Evolutionary conservation across 2,888 invertebrate species (phyloP).

Genomic region (Therioaphis trifolii): DNA sequence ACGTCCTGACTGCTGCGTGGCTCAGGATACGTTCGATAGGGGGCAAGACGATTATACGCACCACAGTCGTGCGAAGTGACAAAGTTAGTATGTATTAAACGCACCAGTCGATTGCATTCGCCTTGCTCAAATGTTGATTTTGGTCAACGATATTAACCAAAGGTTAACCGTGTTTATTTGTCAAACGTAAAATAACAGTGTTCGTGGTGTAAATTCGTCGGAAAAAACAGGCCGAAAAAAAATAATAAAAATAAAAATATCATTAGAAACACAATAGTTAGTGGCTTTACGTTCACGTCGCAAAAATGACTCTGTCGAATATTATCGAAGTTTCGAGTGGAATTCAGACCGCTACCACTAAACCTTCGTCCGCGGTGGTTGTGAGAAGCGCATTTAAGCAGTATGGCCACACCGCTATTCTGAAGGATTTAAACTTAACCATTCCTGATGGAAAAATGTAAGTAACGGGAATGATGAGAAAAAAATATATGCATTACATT

Average conservation of each 20-base stretch:
- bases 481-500: no score
- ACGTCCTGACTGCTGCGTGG: background rate
- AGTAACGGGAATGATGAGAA: conserved; percentile 70
- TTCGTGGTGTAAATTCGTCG: background rate
- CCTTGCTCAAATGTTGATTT: background rate
- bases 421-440: conserved; percentile 79
- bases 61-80: conserved; percentile 13
- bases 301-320: background rate
- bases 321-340: background rate
- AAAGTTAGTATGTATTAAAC: background rate
- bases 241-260: no score
- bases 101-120: conserved; percentile 6
- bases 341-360: background rate
- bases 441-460: conserved; percentile 82
- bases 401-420: conserved; percentile 71
- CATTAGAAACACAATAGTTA: no score
- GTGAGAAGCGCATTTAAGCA: conserved; percentile 66
- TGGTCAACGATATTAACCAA: no score
- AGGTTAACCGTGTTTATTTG: background rate
- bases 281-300: background rate
- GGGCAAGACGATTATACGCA: background rate
- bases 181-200: background rate
- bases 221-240: no score
- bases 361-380: conserved; percentile 62
- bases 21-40: conserved; percentile 11